Evolutionary conservation across 2,797 vertebrate species (phyloP).

Genomic region (Adelosebastes latens): DNA sequence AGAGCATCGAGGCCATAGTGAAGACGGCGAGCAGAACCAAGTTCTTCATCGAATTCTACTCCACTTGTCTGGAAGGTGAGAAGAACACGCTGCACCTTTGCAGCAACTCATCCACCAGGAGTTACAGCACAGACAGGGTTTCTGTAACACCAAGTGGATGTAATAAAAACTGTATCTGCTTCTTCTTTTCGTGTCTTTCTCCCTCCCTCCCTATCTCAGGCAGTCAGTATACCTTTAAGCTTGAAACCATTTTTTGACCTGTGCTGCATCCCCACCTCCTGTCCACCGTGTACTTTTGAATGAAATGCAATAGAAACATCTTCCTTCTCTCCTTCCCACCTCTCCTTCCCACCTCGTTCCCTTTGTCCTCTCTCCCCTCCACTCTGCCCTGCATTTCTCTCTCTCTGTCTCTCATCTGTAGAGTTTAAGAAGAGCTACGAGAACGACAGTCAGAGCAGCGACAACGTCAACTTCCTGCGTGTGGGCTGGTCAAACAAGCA

Average conservation of each 20-base stretch:
- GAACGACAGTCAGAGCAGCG: conserved; percentile 96
- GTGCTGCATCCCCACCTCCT: conserved; percentile 25
- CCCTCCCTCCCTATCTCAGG: conserved; percentile 56
- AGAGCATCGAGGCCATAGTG: conserved; percentile 96
- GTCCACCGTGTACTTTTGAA: conserved; percentile 33
- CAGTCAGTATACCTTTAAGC: conserved; percentile 75
- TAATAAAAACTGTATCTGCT: conserved; percentile 42
- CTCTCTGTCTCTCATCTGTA: conserved; percentile 57
- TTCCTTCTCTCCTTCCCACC: conserved; percentile 40
- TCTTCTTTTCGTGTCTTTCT: conserved; percentile 40
- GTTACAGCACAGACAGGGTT: background rate
- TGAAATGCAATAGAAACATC: conserved; percentile 52
- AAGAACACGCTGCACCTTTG: background rate
- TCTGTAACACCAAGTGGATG: background rate
- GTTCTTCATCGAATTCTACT: conserved; percentile 99
- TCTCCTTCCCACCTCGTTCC: background rate
- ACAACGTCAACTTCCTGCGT: conserved; percentile 96
- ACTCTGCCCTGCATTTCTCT: conserved; percentile 26
- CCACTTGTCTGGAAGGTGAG: conserved; percentile 95
- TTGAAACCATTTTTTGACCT: conserved; percentile 56
- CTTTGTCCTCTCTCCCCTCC: background rate
- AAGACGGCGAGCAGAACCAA: conserved; percentile 97
- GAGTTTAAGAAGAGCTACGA: conserved; percentile 98
- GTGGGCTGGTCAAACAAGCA: conserved; percentile 96
- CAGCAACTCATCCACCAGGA: background rate